phyloP scores from a whole-genome alignment of 2,113 vertebrate species.

The Martes martes region DNA sequence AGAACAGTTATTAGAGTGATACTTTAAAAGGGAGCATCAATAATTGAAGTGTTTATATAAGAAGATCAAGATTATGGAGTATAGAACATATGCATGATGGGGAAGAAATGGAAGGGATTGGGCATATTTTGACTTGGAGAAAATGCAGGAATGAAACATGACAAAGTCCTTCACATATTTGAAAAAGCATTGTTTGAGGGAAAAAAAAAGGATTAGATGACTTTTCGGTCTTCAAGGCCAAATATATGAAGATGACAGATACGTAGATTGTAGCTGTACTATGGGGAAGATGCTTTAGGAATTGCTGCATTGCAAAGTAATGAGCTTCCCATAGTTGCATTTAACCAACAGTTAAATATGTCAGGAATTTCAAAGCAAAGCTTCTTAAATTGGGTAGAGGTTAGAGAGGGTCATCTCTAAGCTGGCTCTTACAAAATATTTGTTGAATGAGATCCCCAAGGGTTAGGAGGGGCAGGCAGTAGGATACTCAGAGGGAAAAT shows the following conservation, averaged over 20 bases:
- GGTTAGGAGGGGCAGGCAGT: neutral
- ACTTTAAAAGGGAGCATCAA: neutral
- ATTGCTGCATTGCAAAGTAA: neutral
- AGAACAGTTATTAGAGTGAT: neutral
- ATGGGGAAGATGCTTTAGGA: neutral
- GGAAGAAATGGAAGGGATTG: neutral
- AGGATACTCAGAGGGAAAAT: neutral
- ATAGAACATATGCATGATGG: neutral
- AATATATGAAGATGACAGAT: neutral
- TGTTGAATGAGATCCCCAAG: neutral
- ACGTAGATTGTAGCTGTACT: neutral
- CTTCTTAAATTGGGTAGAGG: neutral
- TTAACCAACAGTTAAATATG: neutral
- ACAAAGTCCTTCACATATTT: neutral
- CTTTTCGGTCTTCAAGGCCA: neutral
- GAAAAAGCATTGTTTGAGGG: neutral
- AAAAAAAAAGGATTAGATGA: neutral
- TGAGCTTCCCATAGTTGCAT: neutral
- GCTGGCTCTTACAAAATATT: neutral
- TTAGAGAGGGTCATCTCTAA: neutral
- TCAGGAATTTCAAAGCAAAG: neutral
- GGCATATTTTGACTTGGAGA: neutral
- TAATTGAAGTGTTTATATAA: neutral
- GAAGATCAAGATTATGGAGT: neutral
- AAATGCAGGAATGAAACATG: neutral